Evolutionary conservation across 1,140 invertebrate species (phyloP).

Genomic region (Drosophila kurseongensis): DNA sequence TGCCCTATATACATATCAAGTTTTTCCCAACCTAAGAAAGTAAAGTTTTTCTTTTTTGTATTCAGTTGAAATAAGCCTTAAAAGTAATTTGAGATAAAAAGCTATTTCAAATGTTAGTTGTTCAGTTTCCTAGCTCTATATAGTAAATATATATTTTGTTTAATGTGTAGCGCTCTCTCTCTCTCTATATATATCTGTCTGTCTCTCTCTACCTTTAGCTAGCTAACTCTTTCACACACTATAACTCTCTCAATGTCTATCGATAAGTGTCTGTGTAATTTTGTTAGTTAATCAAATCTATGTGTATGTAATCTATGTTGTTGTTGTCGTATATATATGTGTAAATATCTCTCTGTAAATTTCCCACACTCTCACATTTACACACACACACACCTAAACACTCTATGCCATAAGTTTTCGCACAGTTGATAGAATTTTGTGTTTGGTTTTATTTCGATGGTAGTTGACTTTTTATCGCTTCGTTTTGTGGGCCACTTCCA

Average conservation of each 20-base stretch:
- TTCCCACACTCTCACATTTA: constrained; percentile 20
- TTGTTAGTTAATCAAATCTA: constrained; percentile 30
- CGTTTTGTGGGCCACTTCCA: constrained; percentile 8
- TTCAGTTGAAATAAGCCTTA: constrained; percentile 28
- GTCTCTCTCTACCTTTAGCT: constrained; percentile 27
- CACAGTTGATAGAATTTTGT: constrained; percentile 36
- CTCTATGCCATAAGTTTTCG: constrained; percentile 60
- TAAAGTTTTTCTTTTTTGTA: constrained; percentile 31
- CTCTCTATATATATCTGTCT: constrained; percentile 23
- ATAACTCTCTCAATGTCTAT: constrained; percentile 41
- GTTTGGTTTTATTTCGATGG: constrained; percentile 30
- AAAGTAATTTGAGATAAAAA: constrained; percentile 15
- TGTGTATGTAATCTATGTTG: constrained; percentile 45
- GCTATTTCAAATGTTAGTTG: constrained; percentile 33
- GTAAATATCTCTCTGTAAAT: constrained; percentile 28
- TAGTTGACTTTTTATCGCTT: constrained; percentile 19
- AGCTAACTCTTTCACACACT: constrained; percentile 37
- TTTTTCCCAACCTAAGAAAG: constrained; percentile 22
- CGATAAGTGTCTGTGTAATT: constrained; percentile 48
- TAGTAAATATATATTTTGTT: constrained; percentile 41
- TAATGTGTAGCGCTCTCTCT: constrained; percentile 54
- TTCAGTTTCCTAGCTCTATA: constrained; percentile 43
- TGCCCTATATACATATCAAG: constrained; percentile 40
- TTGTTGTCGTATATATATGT: constrained; percentile 31
- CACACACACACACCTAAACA: constrained; percentile 31